Evolutionary conservation across 1,140 invertebrate species (phyloP).

Genomic region (Philotrypesis tridentata): DNA sequence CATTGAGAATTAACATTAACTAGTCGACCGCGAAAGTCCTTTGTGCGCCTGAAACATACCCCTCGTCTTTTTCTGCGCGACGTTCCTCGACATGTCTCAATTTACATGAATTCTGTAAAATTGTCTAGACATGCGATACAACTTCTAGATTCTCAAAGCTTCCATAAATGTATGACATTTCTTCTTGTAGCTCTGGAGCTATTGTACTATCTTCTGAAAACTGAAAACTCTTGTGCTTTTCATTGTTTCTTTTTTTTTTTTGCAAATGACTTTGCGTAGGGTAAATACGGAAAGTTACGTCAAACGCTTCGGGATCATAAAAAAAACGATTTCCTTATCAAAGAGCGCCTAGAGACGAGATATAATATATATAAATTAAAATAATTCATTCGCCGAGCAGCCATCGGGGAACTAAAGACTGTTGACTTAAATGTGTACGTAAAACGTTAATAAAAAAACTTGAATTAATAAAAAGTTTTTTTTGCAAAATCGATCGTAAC

Average conservation of each 20-base stretch:
- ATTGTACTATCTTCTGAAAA: too few species aligned
- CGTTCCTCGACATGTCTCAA: neutral
- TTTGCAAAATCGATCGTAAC: conserved; percentile 31
- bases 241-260: too few species aligned
- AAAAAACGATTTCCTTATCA: neutral
- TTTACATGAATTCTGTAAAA: conserved; percentile 23
- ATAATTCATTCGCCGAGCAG: conserved; percentile 40
- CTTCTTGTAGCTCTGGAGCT: neutral
- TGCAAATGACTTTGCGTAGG: too few species aligned
- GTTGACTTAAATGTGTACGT: conserved; percentile 29
- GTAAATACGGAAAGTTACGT: neutral
- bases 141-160: neutral
- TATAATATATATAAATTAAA: conserved; percentile 1
- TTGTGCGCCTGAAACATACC: neutral
- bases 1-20: neutral
- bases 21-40: neutral
- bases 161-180: neutral
- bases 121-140: conserved; percentile 1
- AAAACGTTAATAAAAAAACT: conserved; percentile 21
- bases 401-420: conserved; percentile 48
- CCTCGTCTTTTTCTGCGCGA: neutral
- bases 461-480: conserved; percentile 24
- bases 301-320: neutral
- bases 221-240: neutral
- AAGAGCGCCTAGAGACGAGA: neutral